phyloP scores from a whole-genome alignment of 2,888 invertebrate genomes.

The Unio delphinus region DNA sequence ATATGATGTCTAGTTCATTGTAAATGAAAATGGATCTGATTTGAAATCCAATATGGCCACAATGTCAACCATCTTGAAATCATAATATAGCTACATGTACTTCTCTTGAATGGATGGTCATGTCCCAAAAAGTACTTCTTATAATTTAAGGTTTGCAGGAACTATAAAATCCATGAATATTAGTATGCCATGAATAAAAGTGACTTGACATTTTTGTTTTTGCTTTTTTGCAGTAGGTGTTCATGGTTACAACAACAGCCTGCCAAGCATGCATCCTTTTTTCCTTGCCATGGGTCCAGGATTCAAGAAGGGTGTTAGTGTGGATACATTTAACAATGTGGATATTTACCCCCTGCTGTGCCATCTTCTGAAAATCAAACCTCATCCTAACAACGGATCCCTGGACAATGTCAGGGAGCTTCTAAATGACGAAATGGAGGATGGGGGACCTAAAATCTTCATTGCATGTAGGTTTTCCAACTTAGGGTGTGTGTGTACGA shows the following conservation, averaged over 20 bases:
- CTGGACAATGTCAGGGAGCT: slow-evolving; percentile 45
- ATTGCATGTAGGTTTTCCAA: slow-evolving; percentile 46
- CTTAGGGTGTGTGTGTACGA: too few relatives aligned
- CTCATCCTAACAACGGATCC: slow-evolving; percentile 66
- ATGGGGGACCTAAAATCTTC: slow-evolving; percentile 38
- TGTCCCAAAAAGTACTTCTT: too few relatives aligned
- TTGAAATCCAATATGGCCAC: too few relatives aligned
- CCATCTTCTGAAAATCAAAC: slow-evolving; percentile 57
- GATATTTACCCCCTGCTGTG: slow-evolving; percentile 70
- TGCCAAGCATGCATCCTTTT: slow-evolving; percentile 78
- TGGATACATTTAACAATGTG: slow-evolving; percentile 61
- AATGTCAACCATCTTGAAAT: too few relatives aligned
- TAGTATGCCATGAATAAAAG: neutral
- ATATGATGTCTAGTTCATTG: too few relatives aligned
- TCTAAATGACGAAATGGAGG: slow-evolving; percentile 20
- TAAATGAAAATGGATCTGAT: too few relatives aligned
- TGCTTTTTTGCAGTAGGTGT: slow-evolving; percentile 56
- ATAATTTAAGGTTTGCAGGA: neutral
- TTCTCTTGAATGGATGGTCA: too few relatives aligned
- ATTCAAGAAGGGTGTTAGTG: slow-evolving; percentile 55
- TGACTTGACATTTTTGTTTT: too few relatives aligned
- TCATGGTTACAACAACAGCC: slow-evolving; percentile 73
- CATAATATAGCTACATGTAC: too few relatives aligned
- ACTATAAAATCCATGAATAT: neutral
- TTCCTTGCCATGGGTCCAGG: slow-evolving; percentile 79